A percentile compares a stretch with the other conserved stretches of the same genome.
Evolutionary conservation across 2,888 invertebrate genomes (phyloP).

Genomic region (Tillus elongatus): DNA sequence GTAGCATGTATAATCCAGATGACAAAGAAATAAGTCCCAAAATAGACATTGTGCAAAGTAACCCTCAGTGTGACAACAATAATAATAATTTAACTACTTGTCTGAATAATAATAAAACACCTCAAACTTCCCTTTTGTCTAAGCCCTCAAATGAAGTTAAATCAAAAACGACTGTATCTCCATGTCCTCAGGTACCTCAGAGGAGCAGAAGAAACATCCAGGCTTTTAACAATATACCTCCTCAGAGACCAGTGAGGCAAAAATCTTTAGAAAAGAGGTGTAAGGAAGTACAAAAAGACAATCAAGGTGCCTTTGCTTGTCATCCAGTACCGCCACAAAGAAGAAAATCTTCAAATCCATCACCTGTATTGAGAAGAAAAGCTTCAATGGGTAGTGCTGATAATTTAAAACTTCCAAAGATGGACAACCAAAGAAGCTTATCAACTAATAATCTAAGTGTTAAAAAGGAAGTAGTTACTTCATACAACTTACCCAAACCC

Average conservation of each 20-base stretch:
- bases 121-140: too few species aligned
- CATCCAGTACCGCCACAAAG: constrained; percentile 25
- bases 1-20: too few species aligned
- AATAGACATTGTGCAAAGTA: too few species aligned
- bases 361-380: constrained; percentile 25
- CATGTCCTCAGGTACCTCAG: too few species aligned
- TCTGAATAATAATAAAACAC: too few species aligned
- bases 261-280: constrained; percentile 33
- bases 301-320: not conserved
- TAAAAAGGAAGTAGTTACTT: constrained; percentile 25
- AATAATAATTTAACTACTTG: too few species aligned
- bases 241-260: constrained; percentile 28
- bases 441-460: constrained; percentile 22
- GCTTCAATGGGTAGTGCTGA: not conserved
- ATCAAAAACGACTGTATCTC: too few species aligned
- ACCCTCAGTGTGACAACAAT: too few species aligned
- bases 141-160: too few species aligned
- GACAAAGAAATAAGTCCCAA: too few species aligned
- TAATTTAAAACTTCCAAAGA: not conserved
- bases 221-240: too few species aligned
- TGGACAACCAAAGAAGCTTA: constrained; percentile 17
- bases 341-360: constrained; percentile 24
- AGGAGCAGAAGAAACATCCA: too few species aligned
- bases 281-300: constrained; percentile 3
- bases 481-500: constrained; percentile 24